Conservation (phyloP, 2,113 vertebrate species). For the Coregonus clupeaformis region DNA sequence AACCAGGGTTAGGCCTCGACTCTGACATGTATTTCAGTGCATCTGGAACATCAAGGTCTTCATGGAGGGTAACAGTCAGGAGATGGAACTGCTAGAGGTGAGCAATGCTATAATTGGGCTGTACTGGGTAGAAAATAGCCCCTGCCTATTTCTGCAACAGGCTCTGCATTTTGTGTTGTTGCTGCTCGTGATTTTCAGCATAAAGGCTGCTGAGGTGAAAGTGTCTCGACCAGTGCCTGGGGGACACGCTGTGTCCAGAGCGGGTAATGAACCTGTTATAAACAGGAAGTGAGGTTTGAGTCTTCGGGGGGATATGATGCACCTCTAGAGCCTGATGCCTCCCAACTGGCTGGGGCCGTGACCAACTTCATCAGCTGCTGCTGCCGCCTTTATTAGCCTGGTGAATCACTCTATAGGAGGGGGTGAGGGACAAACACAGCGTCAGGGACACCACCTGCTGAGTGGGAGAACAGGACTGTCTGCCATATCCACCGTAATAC, state of each 20-base stretch:
- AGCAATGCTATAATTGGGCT: too few species aligned
- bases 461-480: constrained; percentile 40
- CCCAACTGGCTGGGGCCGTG: not conserved
- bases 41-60: too few species aligned
- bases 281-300: constrained; percentile 44
- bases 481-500: constrained; percentile 45
- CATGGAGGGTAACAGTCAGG: too few species aligned
- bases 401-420: constrained; percentile 44
- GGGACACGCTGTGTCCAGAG: constrained; percentile 15
- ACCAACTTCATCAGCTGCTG: constrained; percentile 29
- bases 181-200: too few species aligned
- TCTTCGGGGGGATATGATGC: not conserved
- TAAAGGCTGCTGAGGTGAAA: too few species aligned
- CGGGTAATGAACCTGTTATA: constrained; percentile 28
- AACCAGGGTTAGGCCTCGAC: too few species aligned
- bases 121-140: too few species aligned
- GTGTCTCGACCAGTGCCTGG: not conserved
- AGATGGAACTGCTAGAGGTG: too few species aligned
- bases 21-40: too few species aligned
- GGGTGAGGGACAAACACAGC: constrained; percentile 46
- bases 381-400: constrained; percentile 35
- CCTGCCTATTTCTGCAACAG: too few species aligned
- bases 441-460: constrained; percentile 56
- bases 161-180: too few species aligned
- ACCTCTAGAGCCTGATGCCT: not conserved